Percentiles rank a stretch among this genome's conserved stretches.
Conservation (phyloP, 2,797 vertebrate genomes). For the Gallirallus australis region DNA sequence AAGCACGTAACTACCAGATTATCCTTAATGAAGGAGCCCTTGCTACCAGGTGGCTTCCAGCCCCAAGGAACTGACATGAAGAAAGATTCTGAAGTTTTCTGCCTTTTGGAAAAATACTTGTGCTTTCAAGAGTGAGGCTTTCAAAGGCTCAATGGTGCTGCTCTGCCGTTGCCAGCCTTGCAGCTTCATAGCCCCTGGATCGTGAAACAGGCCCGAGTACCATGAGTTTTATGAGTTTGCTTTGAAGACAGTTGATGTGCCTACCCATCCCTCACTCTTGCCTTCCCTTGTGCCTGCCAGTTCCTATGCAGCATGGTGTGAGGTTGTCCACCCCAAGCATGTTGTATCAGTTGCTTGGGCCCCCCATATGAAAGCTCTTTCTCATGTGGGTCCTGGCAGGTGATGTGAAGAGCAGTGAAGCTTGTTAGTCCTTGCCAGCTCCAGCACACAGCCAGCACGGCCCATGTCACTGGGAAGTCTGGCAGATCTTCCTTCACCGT, state of each 20-base stretch:
- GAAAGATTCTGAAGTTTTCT: background rate
- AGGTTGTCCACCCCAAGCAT: background rate
- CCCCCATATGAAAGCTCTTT: background rate
- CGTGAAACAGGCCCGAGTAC: background rate
- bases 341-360: background rate
- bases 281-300: background rate
- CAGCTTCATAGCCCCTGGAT: background rate
- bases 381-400: background rate
- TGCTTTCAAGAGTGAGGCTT: background rate
- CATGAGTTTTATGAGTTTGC: background rate
- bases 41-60: background rate
- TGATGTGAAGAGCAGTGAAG: background rate
- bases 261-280: background rate
- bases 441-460: accelerated
- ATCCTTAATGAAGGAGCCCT: background rate
- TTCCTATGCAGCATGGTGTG: background rate
- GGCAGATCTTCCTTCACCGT: slow-evolving; percentile 70
- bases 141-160: accelerated
- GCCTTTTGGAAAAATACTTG: background rate
- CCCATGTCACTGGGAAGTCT: background rate
- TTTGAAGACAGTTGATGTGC: background rate
- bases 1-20: background rate
- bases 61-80: background rate
- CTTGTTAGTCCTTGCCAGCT: background rate
- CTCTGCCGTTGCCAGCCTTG: background rate